Base-by-base conservation (phyloP, 2,888 invertebrate genomes). In the Drosophila flavopinicola region DNA sequence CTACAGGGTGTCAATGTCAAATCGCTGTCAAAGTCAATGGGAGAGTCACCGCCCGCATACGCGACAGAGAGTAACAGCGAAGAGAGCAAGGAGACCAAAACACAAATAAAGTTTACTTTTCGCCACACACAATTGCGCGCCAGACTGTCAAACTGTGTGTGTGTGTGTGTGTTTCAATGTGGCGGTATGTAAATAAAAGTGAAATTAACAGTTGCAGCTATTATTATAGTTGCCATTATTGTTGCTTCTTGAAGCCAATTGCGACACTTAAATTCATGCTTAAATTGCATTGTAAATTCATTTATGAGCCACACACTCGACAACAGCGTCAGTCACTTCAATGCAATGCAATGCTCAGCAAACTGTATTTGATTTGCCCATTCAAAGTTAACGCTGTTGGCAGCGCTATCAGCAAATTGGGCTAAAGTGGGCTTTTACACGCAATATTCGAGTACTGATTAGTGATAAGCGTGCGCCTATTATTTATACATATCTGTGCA, bases 181-280 rank as follows among this genome's bases (percentile, higher is more conserved):
- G 59, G 42, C 6, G 57, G 42, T 42, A 53, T 66, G 71, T 75
- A 78, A 82, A 78, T 78, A 85, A 64, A 66, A 79, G 79, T 66
- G 63, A 82, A 86, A 86, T 83, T 68, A 61, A 57, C 48, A 41
- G 51, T 49, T 76, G 56, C 47, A 54, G 47, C 53, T 51, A 37
- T 67, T 60, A 51, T 76, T 48, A 37, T 52, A 13, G 27, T 10
- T 7, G 23, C 10, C 23, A 5, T 44, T 45, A 35, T 54, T 24
- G 29, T 27, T 33, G 32, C 25, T 52, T n/a, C n/a, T n/a, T n/a
- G n/a, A n/a, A n/a, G 38, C 5, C 61, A 66, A 47, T 75, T 48
- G 32, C 29, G 49, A 29, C 42, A 51, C 17, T 58, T 65, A 5
- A 71, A 64, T 54, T 48, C 11, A 33, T 17, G 25, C 39, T 71